Evolutionary conservation across 2,113 vertebrate species (phyloP), one percentile per base, ranked within the genome.

Genomic region (Hirundichthys speculiger): DNA sequence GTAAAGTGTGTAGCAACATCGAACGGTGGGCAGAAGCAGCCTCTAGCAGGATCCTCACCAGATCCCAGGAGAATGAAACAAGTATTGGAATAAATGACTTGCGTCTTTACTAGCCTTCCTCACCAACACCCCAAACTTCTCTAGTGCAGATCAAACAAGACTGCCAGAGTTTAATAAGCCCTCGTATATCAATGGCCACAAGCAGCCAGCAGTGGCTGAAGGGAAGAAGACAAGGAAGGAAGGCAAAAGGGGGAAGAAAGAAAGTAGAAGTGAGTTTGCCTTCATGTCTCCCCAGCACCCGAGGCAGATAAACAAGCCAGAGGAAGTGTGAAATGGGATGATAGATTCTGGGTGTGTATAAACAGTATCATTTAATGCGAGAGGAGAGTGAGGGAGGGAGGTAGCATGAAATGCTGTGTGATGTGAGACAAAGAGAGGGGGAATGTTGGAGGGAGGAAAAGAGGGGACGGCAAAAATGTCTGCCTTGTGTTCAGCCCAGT

Each of bases 261-360:
- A 43, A 57, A 69, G 69, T 60, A 73, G 49, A 64, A 73, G 80
- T 73, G 77, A 57, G 64, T 27, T 79, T 25, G 77, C 84, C 86
- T 90, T 89, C 84, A 88, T 87, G 88, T 89, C 73, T 85, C 79
- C 79, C 73, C 79, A 82, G 72, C 73, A 83, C 86, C 87, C 51
- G 61, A 75, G 77, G 89, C 84, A 74, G 69, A 87, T 89, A 89
- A 90, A 92, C 87, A 92, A 85, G 80, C 81, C 63, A 42, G 79
- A 59, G 85, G 89, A 87, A 84, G 85, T 90, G 85, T 88, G 86
- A 90, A 89, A 91, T 86, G 76, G 86, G 87, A 88, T 92, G 89
- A 92, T 80, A 85, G 86, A 86, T 85, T 83, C 86, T 76, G 84
- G 77, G 56, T 84, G 84, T 88, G 86, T 86, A 87, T 89, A 86